Evolutionary conservation across 2,888 invertebrate genomes (phyloP), one percentile per base, ranked within the genome.

Genomic region (Dryadula phaetusa): DNA sequence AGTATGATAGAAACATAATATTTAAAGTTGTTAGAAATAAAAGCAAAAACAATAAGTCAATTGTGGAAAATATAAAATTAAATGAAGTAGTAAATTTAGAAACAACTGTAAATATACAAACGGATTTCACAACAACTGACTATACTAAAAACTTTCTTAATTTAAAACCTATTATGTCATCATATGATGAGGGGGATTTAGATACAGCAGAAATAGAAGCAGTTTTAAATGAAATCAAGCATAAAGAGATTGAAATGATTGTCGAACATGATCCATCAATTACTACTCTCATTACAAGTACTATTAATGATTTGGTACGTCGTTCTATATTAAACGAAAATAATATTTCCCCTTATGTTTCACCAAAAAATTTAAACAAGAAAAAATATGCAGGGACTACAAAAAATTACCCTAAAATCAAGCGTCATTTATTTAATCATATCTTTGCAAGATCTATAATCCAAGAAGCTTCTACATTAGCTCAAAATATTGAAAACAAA

Each of bases 141-240:
- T 40, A 56, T 40, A 46, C 46, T 14, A 18, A 20, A 32, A 66
- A 64, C 22, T 42, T 52, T 20, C 20, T 46, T 18, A n/a, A 37
- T 18, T 54, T 60, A 28, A 49, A 66, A 16, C 40, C 54, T 44
- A 44, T 52, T 18, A 67, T 34, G 14, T 60, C 60, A 25, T 28
- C 32, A 3, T 42, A 60, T 62, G 52, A 52, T 37, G 52, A 65
- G 34, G 20, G 34, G 8, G 47, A 65, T 5, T 44, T 61, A 12
- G 80, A 77, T 0, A 84, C 85, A 8, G 81, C 79, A 2, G 77
- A 82, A 67, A 79, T 89, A 54, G 88, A 89, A 76, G 72, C 69
- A 18, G 64, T 88, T 47, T 76, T 90, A 0, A 79, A 83, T 65
- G 77, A 82, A 66, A 82, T 87, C 14, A 88, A 88, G 77, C 67